Evolutionary conservation across 1,140 invertebrate species (phyloP).

Genomic region (Macrobrachium nipponense): DNA sequence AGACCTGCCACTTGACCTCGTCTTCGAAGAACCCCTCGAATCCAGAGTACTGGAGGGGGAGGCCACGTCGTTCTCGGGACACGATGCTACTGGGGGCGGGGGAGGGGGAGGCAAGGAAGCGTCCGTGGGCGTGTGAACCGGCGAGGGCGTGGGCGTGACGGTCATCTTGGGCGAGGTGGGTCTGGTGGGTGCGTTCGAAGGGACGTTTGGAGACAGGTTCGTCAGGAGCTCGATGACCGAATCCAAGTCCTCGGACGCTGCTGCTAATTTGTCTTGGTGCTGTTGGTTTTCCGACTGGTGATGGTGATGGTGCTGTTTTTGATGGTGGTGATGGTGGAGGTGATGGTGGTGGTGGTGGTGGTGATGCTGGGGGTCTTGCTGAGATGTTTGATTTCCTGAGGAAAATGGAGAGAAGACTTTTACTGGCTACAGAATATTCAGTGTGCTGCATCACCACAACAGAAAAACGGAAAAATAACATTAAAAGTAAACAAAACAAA

Average conservation of each 20-base stretch:
- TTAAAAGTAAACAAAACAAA: no score
- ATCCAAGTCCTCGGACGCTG: constrained; percentile 31
- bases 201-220: constrained; percentile 27
- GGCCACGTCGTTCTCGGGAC: background rate
- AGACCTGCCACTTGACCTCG: constrained; percentile 36
- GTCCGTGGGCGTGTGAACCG: constrained; percentile 8
- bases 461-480: no score
- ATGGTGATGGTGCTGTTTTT: background rate
- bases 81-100: background rate
- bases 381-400: no score
- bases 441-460: no score
- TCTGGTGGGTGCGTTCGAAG: background rate
- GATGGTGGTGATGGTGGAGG: background rate
- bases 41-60: constrained; percentile 43
- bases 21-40: constrained; percentile 37
- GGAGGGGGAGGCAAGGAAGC: background rate
- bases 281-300: background rate
- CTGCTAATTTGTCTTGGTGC: background rate
- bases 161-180: background rate
- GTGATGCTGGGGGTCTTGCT: no score
- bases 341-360: no score
- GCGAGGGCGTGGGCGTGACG: background rate
- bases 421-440: no score
- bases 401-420: no score
- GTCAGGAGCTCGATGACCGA: constrained; percentile 48